Evolutionary conservation across 2,888 invertebrate genomes (phyloP).

Genomic region (Tiphia femorata): DNA sequence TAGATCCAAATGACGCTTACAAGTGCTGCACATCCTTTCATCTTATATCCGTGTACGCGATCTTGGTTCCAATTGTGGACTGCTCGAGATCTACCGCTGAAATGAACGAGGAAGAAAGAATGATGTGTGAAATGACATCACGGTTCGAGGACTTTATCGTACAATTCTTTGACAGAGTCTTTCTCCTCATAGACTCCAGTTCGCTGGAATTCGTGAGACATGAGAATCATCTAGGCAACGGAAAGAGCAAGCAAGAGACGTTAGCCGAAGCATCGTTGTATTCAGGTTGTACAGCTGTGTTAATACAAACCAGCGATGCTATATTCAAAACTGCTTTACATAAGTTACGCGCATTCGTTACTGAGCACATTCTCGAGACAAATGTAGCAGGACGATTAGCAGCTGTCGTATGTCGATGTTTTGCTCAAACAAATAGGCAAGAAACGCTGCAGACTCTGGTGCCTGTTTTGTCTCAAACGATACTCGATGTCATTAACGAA

Average conservation of each 20-base stretch:
- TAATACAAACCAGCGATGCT: slow-evolving; percentile 77
- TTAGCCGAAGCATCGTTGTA: slow-evolving; percentile 80
- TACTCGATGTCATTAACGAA: slow-evolving; percentile 72
- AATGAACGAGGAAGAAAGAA: slow-evolving; percentile 82
- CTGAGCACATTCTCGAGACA: slow-evolving; percentile 83
- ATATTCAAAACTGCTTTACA: slow-evolving; percentile 77
- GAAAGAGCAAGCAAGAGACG: slow-evolving; percentile 79
- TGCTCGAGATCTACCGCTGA: slow-evolving; percentile 82
- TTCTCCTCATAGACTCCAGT: slow-evolving; percentile 79
- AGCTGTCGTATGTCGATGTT: slow-evolving; percentile 79
- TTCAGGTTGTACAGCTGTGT: slow-evolving; percentile 77
- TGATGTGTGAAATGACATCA: slow-evolving; percentile 84
- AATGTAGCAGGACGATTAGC: slow-evolving; percentile 86
- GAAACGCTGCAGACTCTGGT: slow-evolving; percentile 80
- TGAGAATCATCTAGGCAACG: slow-evolving; percentile 69
- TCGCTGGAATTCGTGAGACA: slow-evolving; percentile 77
- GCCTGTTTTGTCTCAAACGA: slow-evolving; percentile 78
- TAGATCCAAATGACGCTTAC: slow-evolving; percentile 89
- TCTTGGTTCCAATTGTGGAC: slow-evolving; percentile 86
- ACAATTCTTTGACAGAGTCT: slow-evolving; percentile 85
- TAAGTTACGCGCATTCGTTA: slow-evolving; percentile 82
- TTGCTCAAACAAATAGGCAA: slow-evolving; percentile 77
- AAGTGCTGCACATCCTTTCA: slow-evolving; percentile 84
- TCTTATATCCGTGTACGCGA: slow-evolving; percentile 81
- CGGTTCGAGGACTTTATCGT: slow-evolving; percentile 91